phyloP scores from a whole-genome alignment of 2,797 vertebrate genomes.

The Vespertilio murinus region DNA sequence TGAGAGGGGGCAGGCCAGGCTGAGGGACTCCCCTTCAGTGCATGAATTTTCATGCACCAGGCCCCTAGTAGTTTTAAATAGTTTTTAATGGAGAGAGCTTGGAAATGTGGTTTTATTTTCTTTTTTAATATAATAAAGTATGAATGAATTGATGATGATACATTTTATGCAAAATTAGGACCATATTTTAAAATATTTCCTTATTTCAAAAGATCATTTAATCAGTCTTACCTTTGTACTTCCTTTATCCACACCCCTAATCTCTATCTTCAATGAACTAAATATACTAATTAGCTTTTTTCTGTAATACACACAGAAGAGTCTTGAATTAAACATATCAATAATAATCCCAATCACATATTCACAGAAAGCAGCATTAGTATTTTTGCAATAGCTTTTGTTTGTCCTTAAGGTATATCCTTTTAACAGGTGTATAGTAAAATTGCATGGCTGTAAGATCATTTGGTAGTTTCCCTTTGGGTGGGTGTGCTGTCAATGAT shows the following conservation, averaged over 20 bases:
- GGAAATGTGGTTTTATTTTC: neutral
- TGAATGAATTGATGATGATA: neutral
- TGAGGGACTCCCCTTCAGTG: too few species aligned
- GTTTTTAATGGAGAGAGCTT: neutral
- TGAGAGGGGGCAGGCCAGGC: too few species aligned
- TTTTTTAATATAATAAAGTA: neutral
- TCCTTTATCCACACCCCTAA: neutral
- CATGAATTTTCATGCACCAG: too few species aligned
- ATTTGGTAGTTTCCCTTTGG: neutral
- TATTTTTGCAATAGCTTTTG: neutral
- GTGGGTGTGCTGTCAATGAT: neutral
- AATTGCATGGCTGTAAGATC: neutral
- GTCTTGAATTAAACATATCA: neutral
- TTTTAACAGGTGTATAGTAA: neutral
- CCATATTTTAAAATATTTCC: neutral
- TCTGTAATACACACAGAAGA: neutral
- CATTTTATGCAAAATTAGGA: neutral
- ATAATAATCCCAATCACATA: neutral
- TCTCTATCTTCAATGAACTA: neutral
- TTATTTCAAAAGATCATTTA: neutral
- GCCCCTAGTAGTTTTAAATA: neutral
- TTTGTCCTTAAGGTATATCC: neutral
- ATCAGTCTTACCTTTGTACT: neutral
- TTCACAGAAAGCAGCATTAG: neutral
- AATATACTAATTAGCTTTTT: neutral